These are phyloP conservation scores for Phenganax subtilis DNA, from an alignment of 92 coral and sea anemone genomes.

Conservation along the genomic window DNA sequence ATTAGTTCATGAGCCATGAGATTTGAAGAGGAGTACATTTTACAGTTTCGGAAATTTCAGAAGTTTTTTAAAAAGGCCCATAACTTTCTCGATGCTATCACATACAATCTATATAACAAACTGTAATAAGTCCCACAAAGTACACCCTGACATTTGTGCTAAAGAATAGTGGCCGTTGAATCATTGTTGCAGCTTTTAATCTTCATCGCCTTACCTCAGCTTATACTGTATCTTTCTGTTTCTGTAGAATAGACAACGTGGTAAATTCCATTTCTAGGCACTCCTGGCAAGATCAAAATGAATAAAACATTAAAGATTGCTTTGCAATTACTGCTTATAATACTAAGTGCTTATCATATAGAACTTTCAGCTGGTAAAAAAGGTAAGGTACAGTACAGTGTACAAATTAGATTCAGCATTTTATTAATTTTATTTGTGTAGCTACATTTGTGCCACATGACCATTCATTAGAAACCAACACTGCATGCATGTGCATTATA, in stretches of 20 bases:
- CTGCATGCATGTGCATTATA: conserved; percentile 15
- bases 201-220: no score
- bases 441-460: neutral
- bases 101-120: no score
- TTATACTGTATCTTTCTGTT: no score
- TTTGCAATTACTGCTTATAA: neutral
- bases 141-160: no score
- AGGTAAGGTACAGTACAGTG: neutral
- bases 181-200: no score
- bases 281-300: neutral
- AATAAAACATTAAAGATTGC: neutral
- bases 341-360: neutral
- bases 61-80: neutral
- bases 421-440: neutral
- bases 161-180: no score
- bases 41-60: neutral
- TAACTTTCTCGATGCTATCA: no score
- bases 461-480: conserved; percentile 41
- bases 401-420: no score
- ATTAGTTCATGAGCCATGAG: no score
- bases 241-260: no score
- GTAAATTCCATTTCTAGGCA: neutral
- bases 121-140: no score
- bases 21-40: no score
- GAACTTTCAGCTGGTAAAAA: neutral